These are phyloP conservation scores for Drosophila azteca DNA, from an alignment of 1,140 invertebrate genomes.

Conservation along the genomic window DNA sequence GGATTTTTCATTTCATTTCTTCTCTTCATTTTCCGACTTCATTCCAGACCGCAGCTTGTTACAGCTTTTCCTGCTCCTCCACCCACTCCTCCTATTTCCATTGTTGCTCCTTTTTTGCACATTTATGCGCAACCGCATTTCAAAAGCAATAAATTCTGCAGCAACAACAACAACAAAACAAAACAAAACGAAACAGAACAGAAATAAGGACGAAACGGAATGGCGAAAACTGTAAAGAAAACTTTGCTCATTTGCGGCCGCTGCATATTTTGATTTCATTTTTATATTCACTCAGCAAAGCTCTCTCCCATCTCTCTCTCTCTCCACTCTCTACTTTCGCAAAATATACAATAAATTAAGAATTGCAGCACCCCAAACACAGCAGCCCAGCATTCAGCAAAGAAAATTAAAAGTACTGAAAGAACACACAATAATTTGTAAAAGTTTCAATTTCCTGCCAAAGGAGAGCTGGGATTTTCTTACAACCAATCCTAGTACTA, in stretches of 20 bases:
- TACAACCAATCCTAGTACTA: no score
- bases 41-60: slow-evolving; percentile 52
- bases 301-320: neutral
- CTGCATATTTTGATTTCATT: slow-evolving; percentile 63
- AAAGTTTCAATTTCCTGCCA: slow-evolving; percentile 44
- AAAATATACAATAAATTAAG: slow-evolving; percentile 64
- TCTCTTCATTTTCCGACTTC: slow-evolving; percentile 56
- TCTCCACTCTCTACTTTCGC: neutral
- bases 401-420: slow-evolving; percentile 53
- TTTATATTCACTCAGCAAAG: slow-evolving; percentile 43
- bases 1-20: slow-evolving; percentile 72
- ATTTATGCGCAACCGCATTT: slow-evolving; percentile 80
- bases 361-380: slow-evolving; percentile 34
- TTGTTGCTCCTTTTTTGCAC: slow-evolving; percentile 53
- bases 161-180: slow-evolving; percentile 18
- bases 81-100: slow-evolving; percentile 9
- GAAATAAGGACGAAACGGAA: slow-evolving; percentile 22
- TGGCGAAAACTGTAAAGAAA: slow-evolving; percentile 42
- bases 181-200: slow-evolving; percentile 26
- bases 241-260: slow-evolving; percentile 77
- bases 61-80: slow-evolving; percentile 32
- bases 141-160: slow-evolving; percentile 78
- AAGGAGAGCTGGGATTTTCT: neutral
- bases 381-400: slow-evolving; percentile 32
- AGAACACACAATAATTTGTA: slow-evolving; percentile 16